A percentile compares a stretch with the other conserved stretches of the same genome.
Conservation (phyloP, 2,888 invertebrate species). For the Cryptops parisi region DNA sequence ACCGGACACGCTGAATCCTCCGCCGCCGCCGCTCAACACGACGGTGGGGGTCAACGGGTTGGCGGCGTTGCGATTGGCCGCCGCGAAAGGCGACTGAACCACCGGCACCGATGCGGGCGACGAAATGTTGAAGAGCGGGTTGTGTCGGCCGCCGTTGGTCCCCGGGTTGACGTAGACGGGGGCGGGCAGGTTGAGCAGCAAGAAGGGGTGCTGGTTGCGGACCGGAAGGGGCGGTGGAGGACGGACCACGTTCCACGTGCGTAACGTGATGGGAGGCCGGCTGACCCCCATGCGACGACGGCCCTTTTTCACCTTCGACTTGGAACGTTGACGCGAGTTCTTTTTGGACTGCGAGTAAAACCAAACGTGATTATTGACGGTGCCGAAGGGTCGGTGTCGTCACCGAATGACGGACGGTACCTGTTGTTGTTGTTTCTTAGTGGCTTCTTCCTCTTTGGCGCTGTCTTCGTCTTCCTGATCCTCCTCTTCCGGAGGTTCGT, state of each 20-base stretch:
- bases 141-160: not conserved
- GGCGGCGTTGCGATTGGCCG: not conserved
- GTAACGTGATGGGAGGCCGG: not conserved
- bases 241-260: not conserved
- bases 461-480: not conserved
- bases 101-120: not conserved
- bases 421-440: not conserved
- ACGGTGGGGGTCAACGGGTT: not conserved
- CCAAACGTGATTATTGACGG: too few species aligned
- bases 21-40: not conserved
- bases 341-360: not conserved
- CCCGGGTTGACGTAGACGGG: constrained; percentile 1
- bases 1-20: not conserved
- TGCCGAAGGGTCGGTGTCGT: too few species aligned
- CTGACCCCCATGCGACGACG: not conserved
- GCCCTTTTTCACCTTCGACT: not conserved
- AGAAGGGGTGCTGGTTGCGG: not conserved
- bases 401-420: too few species aligned
- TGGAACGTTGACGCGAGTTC: not conserved
- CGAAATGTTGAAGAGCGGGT: not conserved
- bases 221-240: not conserved
- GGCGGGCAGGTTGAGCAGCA: not conserved
- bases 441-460: not conserved
- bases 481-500: not conserved
- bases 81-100: not conserved